These are phyloP conservation scores for Hemistola chrysoprasaria DNA, from an alignment of 2,888 invertebrate genomes.

Conservation along the genomic window DNA sequence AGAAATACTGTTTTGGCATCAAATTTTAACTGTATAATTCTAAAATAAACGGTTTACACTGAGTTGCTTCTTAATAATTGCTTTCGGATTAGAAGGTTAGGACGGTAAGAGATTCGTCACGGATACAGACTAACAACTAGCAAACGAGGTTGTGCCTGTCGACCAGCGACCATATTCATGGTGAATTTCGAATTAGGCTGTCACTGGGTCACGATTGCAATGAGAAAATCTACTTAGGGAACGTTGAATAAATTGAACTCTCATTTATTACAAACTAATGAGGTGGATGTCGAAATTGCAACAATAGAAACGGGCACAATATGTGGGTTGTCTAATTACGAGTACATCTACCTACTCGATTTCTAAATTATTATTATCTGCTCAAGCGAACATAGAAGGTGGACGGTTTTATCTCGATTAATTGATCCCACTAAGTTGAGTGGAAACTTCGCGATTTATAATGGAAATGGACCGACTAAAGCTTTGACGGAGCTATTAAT, in stretches of 20 bases:
- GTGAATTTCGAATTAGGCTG: constrained; percentile 32
- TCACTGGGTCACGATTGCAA: constrained; percentile 34
- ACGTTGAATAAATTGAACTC: constrained; percentile 20
- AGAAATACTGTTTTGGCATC: too few species aligned
- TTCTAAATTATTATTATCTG: too few species aligned
- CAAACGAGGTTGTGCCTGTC: constrained; percentile 33
- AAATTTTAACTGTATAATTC: too few species aligned
- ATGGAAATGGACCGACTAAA: constrained; percentile 19
- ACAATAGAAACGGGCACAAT: neutral
- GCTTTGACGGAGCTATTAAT: constrained; percentile 31
- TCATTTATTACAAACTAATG: constrained; percentile 18
- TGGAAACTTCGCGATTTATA: constrained; percentile 15
- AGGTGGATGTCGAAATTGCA: constrained; percentile 1
- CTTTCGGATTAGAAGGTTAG: constrained; percentile 6
- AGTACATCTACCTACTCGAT: too few species aligned
- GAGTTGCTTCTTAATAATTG: too few species aligned
- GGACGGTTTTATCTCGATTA: too few species aligned
- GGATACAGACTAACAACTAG: constrained; percentile 30
- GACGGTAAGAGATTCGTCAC: constrained; percentile 41
- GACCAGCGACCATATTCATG: constrained; percentile 31
- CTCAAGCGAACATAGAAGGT: too few species aligned
- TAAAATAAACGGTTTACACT: too few species aligned
- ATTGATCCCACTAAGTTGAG: too few species aligned
- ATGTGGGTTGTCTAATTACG: neutral
- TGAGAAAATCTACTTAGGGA: constrained; percentile 24